Conservation (phyloP, 2,888 invertebrate genomes). For the Eumacrocentrus americanus region DNA sequence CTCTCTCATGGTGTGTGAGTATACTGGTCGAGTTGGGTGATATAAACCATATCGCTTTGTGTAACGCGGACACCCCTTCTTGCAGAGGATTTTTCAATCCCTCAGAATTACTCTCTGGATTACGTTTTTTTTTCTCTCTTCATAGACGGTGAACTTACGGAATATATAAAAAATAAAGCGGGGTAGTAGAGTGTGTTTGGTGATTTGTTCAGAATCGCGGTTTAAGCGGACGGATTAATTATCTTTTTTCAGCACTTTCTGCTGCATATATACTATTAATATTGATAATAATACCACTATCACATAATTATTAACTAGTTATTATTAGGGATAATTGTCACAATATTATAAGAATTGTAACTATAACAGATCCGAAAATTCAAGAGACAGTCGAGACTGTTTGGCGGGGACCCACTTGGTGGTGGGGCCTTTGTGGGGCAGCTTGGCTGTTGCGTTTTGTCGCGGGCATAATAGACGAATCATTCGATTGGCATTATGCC, state of each 20-base stretch:
- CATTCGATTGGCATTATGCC: not conserved
- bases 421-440: not conserved
- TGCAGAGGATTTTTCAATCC: no score
- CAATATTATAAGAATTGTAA: slow-evolving; percentile 9
- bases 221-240: no score
- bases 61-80: no score
- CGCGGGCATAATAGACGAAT: slow-evolving; percentile 7
- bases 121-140: no score
- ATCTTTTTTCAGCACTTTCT: no score
- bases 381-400: not conserved
- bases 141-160: no score
- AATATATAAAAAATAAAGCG: no score
- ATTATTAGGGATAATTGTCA: slow-evolving; percentile 8
- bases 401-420: slow-evolving; percentile 2
- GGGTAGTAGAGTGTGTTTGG: no score
- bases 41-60: slow-evolving; percentile 48
- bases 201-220: no score
- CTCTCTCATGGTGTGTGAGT: slow-evolving; percentile 58
- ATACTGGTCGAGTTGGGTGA: slow-evolving; percentile 50
- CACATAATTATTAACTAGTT: slow-evolving; percentile 2
- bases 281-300: no score
- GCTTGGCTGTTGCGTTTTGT: not conserved
- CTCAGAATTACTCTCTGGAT: no score
- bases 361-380: not conserved
- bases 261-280: no score